Evolutionary conservation across 2,888 invertebrate species (phyloP), one percentile per base, ranked within the genome.

Genomic region (Anodontia alba): DNA sequence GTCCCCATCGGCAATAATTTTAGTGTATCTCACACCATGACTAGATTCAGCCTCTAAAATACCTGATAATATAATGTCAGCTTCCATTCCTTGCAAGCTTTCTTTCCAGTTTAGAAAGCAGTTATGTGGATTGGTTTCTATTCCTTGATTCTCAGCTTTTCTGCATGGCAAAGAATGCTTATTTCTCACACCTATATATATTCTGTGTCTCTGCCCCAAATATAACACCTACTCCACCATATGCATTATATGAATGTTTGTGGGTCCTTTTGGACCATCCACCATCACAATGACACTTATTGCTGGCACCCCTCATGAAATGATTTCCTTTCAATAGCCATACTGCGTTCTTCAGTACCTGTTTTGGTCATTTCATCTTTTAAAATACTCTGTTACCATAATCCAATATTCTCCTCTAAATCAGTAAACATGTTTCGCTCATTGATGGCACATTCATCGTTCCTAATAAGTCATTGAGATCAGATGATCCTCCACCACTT

Each of bases 101-200:
- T 69, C 67, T 23, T 70, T 38, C 84, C 87, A 85, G 68, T 84
- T 87, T 71, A 76, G 76, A 46, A 71, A 87, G 51, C 81, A 85
- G 15, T 70, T 46, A 75, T 86, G 85, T 12, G 68, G 54, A 38
- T 62, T 26, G 1, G 69, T 29, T n/a, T 51, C 12, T 17, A 17
- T n/a, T 15, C 73, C 8, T 49, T 75, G 38, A 54, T 38, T 76
- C 42, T 81, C 51, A 12, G 81, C 75, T 1, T 20, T 43, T 12
- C 29, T 36, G 51, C 87, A 88, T 17, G 86, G 71, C 36, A 71
- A 76, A 73, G 84, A 88, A 49, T 78, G 80, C 51, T 87, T 87
- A 49, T 88, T 85, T 29, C 84, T 33, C 0, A 88, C 49, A n/a
- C 86, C 88, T n/a, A 87, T 80, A 33, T 84, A 78, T 0, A 89